These are phyloP conservation scores for Acromyrmex charruanus DNA, from an alignment of 1,140 invertebrate species.

Conservation along the genomic window DNA sequence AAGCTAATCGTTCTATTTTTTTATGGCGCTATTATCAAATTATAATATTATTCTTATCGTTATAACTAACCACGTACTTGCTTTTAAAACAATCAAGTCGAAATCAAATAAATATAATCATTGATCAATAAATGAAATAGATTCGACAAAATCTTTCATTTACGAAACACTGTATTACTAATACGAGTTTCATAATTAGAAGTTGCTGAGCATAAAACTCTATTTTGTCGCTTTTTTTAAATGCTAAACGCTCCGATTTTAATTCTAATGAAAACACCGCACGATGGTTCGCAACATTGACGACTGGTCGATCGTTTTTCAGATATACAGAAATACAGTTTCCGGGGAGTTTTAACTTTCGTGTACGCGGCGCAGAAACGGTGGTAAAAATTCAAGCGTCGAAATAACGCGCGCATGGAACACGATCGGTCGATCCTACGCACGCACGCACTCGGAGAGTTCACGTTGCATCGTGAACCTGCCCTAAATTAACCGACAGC, in stretches of 20 bases:
- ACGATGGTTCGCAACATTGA: background rate
- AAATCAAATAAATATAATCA: background rate
- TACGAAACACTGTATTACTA: background rate
- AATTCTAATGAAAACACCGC: constrained; percentile 1
- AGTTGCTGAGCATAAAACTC: background rate
- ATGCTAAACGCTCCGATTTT: background rate
- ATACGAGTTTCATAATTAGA: background rate
- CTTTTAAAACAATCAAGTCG: background rate
- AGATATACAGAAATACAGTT: background rate
- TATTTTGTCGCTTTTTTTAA: background rate
- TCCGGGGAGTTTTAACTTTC: constrained; percentile 30
- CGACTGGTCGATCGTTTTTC: background rate
- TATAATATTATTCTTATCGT: background rate
- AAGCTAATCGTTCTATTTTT: background rate
- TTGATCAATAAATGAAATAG: too few relatives aligned
- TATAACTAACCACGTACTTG: background rate
- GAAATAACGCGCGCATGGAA: constrained; percentile 9
- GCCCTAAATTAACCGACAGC: constrained; percentile 69
- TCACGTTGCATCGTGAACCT: constrained; percentile 41
- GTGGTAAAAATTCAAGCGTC: constrained; percentile 49
- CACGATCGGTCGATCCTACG: constrained; percentile 15
- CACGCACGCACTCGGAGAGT: background rate
- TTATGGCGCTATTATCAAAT: background rate
- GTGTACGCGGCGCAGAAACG: background rate
- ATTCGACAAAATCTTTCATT: background rate